Evolutionary conservation across 1,140 invertebrate genomes (phyloP), one percentile per base, ranked within the genome.

Genomic region (Portunus trituberculatus): DNA sequence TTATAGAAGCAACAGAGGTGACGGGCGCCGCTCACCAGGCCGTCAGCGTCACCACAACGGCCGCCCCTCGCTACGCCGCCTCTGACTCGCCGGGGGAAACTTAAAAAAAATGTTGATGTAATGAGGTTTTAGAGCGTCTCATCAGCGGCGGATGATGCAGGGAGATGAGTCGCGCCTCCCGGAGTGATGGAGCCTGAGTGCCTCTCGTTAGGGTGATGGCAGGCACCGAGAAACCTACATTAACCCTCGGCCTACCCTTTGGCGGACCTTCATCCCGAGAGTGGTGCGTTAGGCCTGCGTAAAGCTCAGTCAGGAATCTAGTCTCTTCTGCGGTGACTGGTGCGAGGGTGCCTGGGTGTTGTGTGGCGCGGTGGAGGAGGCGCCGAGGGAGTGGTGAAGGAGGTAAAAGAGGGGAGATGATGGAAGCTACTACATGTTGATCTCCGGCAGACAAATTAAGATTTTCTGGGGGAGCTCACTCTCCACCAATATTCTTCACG

Each of bases 101-200:
- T 88, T 25, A 76, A 91, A 91, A 91, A 91, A 91, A 29, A 67
- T 67, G 48, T 29, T 91, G 48, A 91, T 91, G 46, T 91, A 67
- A 91, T 91, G 90, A 91, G 46, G 20, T 91, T 39, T 67, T 39
- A 29, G 48, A 76, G 31, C 48, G 8, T 48, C 90, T 67, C 90
- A 91, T 91, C 90, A 91, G 59, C n/a, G 48, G 90, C 6, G 31
- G 48, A 76, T 91, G 46, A 91, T 48, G 20, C 28, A 31, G 89
- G 89, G 32, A 91, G 89, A 91, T 91, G 89, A 91, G 89, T 91
- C 52, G 89, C 31, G 91, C 31, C 84, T 31, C 59, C 91, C 91
- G 29, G 45, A 92, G 91, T 92, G 91, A 59, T 59, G 91, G 45
- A 67, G 67, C 10, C 67, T 76, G 67, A 76, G 67, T 76, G 67